These are phyloP conservation scores for Macrosteles quadrilineatus DNA, from an alignment of 1,140 invertebrate genomes.

Conservation along the genomic window DNA sequence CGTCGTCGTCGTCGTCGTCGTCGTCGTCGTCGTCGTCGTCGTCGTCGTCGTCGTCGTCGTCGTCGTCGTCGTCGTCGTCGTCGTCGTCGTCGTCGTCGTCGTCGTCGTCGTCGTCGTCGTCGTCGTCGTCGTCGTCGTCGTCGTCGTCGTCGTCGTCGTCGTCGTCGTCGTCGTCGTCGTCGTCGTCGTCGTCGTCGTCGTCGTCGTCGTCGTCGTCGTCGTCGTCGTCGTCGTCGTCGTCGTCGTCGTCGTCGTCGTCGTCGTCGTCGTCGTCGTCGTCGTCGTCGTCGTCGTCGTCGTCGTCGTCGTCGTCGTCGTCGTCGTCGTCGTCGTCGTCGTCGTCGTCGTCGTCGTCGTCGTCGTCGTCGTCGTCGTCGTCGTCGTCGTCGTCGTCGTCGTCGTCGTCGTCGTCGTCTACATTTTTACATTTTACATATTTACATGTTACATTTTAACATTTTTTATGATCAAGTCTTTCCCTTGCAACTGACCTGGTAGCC, in stretches of 20 bases:
- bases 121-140: not conserved
- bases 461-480: no score
- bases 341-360: no score
- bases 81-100: conserved; percentile 14
- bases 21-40: conserved; percentile 16
- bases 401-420: no score
- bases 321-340: no score
- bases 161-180: not conserved
- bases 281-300: conserved; percentile 15
- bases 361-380: no score
- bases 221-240: conserved; percentile 4
- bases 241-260: conserved; percentile 12
- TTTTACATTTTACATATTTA: no score
- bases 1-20: conserved; percentile 25
- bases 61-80: not conserved
- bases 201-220: conserved; percentile 6
- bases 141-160: conserved; percentile 15
- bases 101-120: conserved; percentile 11
- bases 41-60: not conserved
- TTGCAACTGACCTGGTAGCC: no score
- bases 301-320: no score
- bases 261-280: conserved; percentile 11
- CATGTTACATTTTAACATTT: no score
- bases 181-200: conserved; percentile 3
- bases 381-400: no score